phyloP scores from a whole-genome alignment of 2,797 vertebrate species.

The Squalus acanthias region DNA sequence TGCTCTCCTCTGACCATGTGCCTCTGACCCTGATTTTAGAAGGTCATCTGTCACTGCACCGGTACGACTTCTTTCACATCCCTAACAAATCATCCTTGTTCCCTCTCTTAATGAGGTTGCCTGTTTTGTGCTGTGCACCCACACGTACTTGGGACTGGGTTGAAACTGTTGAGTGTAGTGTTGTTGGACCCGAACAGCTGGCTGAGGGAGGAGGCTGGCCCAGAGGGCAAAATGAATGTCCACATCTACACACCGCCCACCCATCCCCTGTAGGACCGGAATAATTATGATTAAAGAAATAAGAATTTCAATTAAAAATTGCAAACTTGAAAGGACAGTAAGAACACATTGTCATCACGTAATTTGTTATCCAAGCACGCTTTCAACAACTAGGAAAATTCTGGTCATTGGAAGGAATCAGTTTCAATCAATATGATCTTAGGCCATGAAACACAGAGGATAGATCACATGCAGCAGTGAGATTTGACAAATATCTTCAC shows the following conservation, averaged over 20 bases:
- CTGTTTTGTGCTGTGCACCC: neutral
- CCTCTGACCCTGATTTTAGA: neutral
- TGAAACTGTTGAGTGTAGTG: neutral
- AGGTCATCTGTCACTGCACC: neutral
- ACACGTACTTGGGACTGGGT: neutral
- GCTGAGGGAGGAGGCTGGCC: neutral
- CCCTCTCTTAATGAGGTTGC: neutral
- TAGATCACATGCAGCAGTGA: neutral
- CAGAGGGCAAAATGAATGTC: neutral
- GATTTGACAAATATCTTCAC: neutral
- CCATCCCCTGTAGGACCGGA: neutral
- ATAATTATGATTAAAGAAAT: constrained; percentile 2
- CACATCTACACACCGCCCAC: neutral
- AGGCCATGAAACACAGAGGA: neutral
- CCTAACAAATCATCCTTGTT: neutral
- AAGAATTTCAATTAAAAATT: neutral
- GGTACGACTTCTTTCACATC: neutral
- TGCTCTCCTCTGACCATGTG: neutral
- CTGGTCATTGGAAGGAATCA: neutral
- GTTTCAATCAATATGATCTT: neutral
- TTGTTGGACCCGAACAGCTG: neutral
- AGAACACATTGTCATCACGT: neutral
- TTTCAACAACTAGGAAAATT: neutral
- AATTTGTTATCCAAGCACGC: neutral
- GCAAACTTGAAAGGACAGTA: neutral